A percentile compares a stretch with the other conserved stretches of the same genome.
phyloP scores from a whole-genome alignment of 2,113 vertebrate species.

The Anolis carolinensis region DNA sequence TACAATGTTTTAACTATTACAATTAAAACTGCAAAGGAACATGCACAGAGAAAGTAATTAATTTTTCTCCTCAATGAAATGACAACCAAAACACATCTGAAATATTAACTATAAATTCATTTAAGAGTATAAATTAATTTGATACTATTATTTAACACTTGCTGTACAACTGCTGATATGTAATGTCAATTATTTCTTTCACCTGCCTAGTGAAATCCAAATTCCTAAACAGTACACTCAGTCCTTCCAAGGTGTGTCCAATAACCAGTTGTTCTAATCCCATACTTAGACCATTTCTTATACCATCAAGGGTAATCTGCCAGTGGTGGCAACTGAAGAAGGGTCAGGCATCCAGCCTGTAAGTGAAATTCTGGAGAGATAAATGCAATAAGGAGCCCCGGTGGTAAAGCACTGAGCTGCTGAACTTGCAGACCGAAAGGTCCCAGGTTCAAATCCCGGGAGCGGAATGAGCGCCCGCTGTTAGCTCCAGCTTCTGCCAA shows the following conservation, averaged over 20 bases:
- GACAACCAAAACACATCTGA: fast-evolving
- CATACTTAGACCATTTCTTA: not conserved
- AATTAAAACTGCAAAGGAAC: not conserved
- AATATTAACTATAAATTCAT: not conserved
- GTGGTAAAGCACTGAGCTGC: no score
- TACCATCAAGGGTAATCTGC: not conserved
- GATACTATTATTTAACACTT: not conserved
- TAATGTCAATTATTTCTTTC: not conserved
- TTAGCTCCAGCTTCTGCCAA: no score
- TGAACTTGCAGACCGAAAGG: no score
- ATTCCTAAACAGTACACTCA: not conserved
- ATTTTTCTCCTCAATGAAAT: constrained; percentile 43
- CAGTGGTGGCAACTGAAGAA: not conserved
- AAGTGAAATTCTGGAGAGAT: not conserved
- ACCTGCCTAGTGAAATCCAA: not conserved
- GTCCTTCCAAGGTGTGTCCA: not conserved
- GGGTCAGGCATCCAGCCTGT: not conserved
- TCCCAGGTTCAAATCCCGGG: no score
- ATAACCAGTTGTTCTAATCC: not conserved
- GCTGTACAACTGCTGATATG: not conserved
- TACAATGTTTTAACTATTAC: not conserved
- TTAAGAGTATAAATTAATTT: not conserved
- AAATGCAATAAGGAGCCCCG: not conserved
- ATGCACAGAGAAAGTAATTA: constrained; percentile 6
- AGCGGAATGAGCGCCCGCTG: no score